Evolutionary conservation across 2,113 vertebrate genomes (phyloP), one percentile per base, ranked within the genome.

Genomic region (Micronycteris hirsuta): DNA sequence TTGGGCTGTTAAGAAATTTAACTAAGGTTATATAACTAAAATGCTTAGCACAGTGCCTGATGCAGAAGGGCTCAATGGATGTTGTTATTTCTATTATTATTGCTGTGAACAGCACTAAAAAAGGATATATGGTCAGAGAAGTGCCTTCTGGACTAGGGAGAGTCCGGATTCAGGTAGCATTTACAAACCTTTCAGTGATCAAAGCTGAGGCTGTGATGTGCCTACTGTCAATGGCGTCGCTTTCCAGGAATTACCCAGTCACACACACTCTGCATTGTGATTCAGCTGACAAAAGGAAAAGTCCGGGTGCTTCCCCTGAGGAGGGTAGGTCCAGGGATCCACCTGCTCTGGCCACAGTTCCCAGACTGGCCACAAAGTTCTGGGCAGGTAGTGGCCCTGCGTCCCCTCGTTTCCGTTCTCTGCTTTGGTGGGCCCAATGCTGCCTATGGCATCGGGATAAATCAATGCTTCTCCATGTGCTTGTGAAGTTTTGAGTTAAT

Each of bases 171-270:
- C 63, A 16, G 49, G 61, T 28, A 49, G 10, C 10, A 16, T 19
- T 13, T 31, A 11, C 65, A 81, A 24, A 43, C 43, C 20, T 73
- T 15, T 33, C 13, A 22, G 31, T 67, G 33, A n/a, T n/a, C 33
- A 19, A n/a, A 67, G 33, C 15, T 36, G 65, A 38, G 73, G n/a
- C n/a, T 3, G 10, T 31, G 49, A 52, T 3, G 12, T 1, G 28
- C 31, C 31, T 1, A 1, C 4, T 4, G 12, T 31, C 43, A 10
- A 1, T 0, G 0, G 5, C 10, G 4, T 10, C 26, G 8, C 28
- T 7, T 22, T 9, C 19, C 15, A 41, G 24, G 4, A 10, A 2
- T 45, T 4, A 26, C 13, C 31, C 31, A 15, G 63, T 5, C 0
- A 0, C n/a, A 1, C 3, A 43, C 13, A 7, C 7, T 20, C 63